Conservation (phyloP, 2,888 invertebrate genomes). For the Pachydiplax longipennis region DNA sequence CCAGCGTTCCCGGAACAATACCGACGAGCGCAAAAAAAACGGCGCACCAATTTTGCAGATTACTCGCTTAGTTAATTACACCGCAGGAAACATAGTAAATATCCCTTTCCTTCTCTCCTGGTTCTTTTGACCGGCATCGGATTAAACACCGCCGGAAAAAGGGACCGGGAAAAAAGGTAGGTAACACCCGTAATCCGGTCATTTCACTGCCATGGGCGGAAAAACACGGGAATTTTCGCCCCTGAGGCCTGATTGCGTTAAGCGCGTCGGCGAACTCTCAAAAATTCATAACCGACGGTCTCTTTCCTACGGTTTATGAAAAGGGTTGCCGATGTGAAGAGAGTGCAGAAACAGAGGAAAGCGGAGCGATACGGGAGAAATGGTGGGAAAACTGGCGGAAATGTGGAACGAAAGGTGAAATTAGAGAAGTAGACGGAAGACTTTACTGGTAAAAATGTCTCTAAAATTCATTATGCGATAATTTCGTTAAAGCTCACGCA, state of each 20-base stretch:
- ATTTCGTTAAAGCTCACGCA: not conserved
- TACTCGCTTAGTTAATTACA: slow-evolving; percentile 8
- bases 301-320: not conserved
- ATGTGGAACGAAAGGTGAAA: not conserved
- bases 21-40: not conserved
- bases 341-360: not conserved
- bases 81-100: slow-evolving; percentile 4
- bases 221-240: not conserved
- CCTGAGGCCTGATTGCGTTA: slow-evolving; percentile 3
- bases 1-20: not conserved
- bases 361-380: no score
- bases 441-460: not conserved
- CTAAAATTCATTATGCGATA: not conserved
- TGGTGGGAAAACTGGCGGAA: no score
- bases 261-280: slow-evolving; percentile 9
- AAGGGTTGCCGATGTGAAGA: not conserved
- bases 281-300: slow-evolving; percentile 27
- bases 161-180: not conserved
- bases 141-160: not conserved
- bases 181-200: slow-evolving; percentile 4
- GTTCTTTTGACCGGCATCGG: not conserved
- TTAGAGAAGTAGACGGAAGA: not conserved
- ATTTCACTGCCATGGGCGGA: not conserved
- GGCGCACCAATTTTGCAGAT: slow-evolving; percentile 6
- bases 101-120: not conserved